Percentiles rank a stretch among this genome's conserved stretches.
These are phyloP conservation scores for Sylvicola cinctus DNA, from an alignment of 2,888 invertebrate species.

Conservation along the genomic window DNA sequence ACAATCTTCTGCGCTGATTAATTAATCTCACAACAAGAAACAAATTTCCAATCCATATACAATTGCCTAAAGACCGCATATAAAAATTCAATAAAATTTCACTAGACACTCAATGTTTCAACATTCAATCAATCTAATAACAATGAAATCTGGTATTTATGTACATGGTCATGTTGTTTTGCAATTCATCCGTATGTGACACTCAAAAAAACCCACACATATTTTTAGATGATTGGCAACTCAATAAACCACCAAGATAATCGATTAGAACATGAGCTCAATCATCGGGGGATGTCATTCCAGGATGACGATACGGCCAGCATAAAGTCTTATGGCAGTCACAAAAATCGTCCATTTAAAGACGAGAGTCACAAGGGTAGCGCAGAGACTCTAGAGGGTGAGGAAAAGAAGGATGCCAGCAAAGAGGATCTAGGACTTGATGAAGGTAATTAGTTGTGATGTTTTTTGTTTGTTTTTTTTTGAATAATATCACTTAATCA, in stretches of 20 bases:
- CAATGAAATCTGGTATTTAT: too few species aligned
- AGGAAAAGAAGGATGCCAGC: conserved; percentile 74
- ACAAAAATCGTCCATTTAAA: conserved; percentile 73
- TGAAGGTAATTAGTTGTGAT: conserved; percentile 32
- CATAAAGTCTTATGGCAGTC: conserved; percentile 82
- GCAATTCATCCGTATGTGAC: too few species aligned
- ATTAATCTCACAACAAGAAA: too few species aligned
- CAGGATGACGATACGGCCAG: conserved; percentile 63
- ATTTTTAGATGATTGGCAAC: conserved; percentile 35
- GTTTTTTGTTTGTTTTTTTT: not conserved
- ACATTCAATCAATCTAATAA: too few species aligned
- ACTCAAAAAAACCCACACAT: too few species aligned
- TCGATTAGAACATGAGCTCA: conserved; percentile 52
- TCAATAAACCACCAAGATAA: conserved; percentile 65
- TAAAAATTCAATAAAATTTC: too few species aligned
- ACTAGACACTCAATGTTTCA: too few species aligned
- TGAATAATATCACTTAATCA: conserved; percentile 2
- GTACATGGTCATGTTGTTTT: too few species aligned
- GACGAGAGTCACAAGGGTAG: conserved; percentile 84
- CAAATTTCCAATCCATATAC: too few species aligned
- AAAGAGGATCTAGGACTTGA: conserved; percentile 77
- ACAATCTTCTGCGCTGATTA: too few species aligned
- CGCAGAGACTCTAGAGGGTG: conserved; percentile 65
- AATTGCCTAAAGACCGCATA: too few species aligned
- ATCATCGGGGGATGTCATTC: conserved; percentile 47